Conservation (phyloP, 2,113 vertebrate species). For the Desmodus rotundus region DNA sequence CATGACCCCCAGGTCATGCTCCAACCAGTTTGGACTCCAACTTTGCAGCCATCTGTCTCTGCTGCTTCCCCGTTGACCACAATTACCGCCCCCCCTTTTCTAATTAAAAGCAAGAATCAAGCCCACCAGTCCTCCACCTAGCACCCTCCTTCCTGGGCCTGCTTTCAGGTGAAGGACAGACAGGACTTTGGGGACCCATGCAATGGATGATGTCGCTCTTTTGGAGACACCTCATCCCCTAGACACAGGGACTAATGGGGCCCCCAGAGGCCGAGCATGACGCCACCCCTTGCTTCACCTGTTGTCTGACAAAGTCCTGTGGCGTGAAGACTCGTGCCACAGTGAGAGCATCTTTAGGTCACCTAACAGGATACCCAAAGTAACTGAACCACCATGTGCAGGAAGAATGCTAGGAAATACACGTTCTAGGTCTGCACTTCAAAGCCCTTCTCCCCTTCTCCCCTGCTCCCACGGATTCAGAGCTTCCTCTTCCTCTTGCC, state of each 20-base stretch:
- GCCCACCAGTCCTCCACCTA: neutral
- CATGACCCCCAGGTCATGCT: neutral
- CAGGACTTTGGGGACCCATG: too few relatives aligned
- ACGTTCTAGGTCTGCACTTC: neutral
- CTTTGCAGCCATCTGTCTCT: neutral
- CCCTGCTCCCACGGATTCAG: rapidly evolving
- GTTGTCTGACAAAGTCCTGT: neutral
- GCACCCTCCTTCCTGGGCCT: neutral
- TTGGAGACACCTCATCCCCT: neutral
- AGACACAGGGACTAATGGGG: neutral
- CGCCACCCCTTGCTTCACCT: too few relatives aligned
- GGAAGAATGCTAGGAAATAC: neutral
- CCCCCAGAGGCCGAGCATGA: neutral
- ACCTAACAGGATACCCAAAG: neutral
- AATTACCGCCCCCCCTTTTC: neutral
- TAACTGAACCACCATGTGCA: neutral
- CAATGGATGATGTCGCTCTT: neutral
- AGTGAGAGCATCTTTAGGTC: neutral
- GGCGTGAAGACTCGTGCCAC: too few relatives aligned
- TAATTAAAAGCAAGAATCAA: neutral
- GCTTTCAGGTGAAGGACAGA: neutral
- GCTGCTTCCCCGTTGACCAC: rapidly evolving
- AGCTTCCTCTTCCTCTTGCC: neutral
- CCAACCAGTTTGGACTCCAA: neutral
- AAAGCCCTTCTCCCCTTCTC: neutral